Evolutionary conservation across 2,888 invertebrate species (phyloP).

Genomic region (Zhuqinia jingwanae): DNA sequence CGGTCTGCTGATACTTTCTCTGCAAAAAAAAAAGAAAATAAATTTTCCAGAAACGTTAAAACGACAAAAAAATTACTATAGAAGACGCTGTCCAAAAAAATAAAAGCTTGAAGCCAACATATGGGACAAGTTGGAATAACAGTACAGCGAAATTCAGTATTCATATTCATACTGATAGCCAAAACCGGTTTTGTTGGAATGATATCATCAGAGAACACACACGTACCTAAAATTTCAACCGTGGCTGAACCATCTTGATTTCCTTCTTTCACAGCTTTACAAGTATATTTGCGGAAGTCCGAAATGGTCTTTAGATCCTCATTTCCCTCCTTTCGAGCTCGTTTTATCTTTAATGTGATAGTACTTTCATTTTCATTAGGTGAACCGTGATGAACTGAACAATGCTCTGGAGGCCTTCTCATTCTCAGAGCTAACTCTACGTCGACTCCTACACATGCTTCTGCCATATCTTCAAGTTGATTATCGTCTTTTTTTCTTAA

Average conservation of each 20-base stretch:
- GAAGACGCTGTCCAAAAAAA: too few species aligned
- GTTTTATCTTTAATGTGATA: slow-evolving; percentile 69
- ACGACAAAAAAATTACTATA: too few species aligned
- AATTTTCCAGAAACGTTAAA: neutral
- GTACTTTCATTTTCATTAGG: slow-evolving; percentile 14
- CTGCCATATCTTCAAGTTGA: slow-evolving; percentile 60
- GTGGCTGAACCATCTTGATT: slow-evolving; percentile 70
- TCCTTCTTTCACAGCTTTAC: slow-evolving; percentile 72
- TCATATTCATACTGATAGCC: neutral
- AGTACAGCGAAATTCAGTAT: too few species aligned
- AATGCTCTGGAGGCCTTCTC: slow-evolving; percentile 64
- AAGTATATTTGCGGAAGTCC: slow-evolving; percentile 75
- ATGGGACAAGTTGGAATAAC: too few species aligned
- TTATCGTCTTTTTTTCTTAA: slow-evolving; percentile 72
- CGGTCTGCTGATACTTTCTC: slow-evolving; percentile 72
- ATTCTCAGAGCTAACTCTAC: slow-evolving; percentile 61
- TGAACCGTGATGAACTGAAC: slow-evolving; percentile 45
- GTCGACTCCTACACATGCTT: slow-evolving; percentile 69
- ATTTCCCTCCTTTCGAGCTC: slow-evolving; percentile 73
- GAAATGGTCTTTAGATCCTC: slow-evolving; percentile 69
- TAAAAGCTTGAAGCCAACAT: too few species aligned
- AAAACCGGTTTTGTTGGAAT: neutral
- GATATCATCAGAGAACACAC: too few species aligned
- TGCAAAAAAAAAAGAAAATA: slow-evolving; percentile 38
- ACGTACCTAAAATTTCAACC: slow-evolving; percentile 70